Conservation (phyloP, 2,888 invertebrate genomes). For the Calameuta filiformis region DNA sequence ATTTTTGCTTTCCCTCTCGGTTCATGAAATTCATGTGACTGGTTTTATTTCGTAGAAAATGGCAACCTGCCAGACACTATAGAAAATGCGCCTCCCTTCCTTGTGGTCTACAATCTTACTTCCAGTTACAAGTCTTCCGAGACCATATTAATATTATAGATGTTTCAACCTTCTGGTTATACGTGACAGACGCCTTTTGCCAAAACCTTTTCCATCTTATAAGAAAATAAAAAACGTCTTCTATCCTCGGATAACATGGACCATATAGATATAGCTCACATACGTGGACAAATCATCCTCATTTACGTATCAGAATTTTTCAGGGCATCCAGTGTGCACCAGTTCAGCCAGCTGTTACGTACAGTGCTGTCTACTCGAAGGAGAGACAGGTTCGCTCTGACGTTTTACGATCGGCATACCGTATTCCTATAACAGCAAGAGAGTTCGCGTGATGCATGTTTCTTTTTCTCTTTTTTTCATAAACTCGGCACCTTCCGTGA, state of each 20-base stretch:
- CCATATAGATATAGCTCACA: too few species aligned
- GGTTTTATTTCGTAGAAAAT: constrained; percentile 16
- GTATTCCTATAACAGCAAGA: constrained; percentile 6
- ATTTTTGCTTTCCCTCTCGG: constrained; percentile 11
- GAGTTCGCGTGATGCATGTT: constrained; percentile 59
- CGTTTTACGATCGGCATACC: constrained; percentile 10
- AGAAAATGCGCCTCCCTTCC: constrained; percentile 6
- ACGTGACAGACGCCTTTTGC: too few species aligned
- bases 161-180: constrained; percentile 5
- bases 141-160: constrained; percentile 22
- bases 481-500: constrained; percentile 61
- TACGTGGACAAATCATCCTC: too few species aligned
- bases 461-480: constrained; percentile 34
- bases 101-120: too few species aligned
- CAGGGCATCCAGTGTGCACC: too few species aligned
- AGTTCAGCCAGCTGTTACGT: too few species aligned
- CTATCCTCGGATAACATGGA: too few species aligned
- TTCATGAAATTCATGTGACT: constrained; percentile 5
- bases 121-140: constrained; percentile 6
- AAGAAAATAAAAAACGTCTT: too few species aligned
- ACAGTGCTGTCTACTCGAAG: constrained; percentile 1
- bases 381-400: constrained; percentile 10
- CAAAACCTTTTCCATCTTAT: too few species aligned
- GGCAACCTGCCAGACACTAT: constrained; percentile 18
- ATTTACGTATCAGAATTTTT: too few species aligned